Conservation (phyloP, 2,113 vertebrate genomes). For the Ranitomeya imitator region DNA sequence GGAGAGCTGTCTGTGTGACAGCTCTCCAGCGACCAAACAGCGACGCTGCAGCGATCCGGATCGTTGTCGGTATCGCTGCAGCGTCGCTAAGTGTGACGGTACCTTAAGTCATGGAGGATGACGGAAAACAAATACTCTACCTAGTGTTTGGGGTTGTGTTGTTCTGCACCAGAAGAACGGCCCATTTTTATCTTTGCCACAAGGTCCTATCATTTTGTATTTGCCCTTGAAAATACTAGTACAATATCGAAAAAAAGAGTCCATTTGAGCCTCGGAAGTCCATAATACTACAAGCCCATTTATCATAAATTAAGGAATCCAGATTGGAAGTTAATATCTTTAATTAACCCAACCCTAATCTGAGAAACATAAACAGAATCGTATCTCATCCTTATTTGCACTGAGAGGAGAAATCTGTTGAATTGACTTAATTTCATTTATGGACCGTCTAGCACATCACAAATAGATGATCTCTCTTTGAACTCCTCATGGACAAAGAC, state of each 20-base stretch:
- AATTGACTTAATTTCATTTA: slow-evolving; percentile 46
- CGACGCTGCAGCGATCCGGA: too few relatives aligned
- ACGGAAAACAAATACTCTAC: too few relatives aligned
- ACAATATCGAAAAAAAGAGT: not conserved
- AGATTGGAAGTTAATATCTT: not conserved
- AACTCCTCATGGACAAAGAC: slow-evolving; percentile 51
- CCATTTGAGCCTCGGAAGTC: too few relatives aligned
- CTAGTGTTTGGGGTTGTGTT: too few relatives aligned
- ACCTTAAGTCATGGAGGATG: too few relatives aligned
- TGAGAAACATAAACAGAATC: not conserved
- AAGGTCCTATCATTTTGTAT: not conserved
- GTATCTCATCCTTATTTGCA: not conserved
- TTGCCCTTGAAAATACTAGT: not conserved
- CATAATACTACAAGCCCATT: too few relatives aligned
- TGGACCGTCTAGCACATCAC: slow-evolving; percentile 44
- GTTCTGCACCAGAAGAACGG: too few relatives aligned
- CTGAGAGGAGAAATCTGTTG: not conserved
- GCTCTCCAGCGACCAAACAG: too few relatives aligned
- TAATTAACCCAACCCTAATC: not conserved
- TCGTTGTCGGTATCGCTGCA: too few relatives aligned
- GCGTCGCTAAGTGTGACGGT: too few relatives aligned
- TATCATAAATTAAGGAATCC: not conserved
- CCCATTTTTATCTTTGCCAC: too few relatives aligned
- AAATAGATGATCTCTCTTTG: slow-evolving; percentile 57
- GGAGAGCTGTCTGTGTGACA: too few relatives aligned